Conservation (phyloP, 1,140 invertebrate species). For the Megalonaias nervosa region DNA sequence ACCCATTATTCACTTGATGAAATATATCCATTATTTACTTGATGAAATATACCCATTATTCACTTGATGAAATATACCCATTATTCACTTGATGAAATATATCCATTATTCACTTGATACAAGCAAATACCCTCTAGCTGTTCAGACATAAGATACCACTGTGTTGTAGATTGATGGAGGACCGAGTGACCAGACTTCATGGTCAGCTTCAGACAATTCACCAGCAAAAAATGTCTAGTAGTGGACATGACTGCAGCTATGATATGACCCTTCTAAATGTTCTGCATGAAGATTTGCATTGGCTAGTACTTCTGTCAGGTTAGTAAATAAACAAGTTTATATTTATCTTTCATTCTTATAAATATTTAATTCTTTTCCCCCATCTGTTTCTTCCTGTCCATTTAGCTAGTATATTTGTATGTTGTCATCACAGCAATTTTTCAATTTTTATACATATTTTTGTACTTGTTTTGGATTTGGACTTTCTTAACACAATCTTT, state of each 20-base stretch:
- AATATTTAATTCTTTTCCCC: not conserved
- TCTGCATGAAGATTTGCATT: constrained; percentile 87
- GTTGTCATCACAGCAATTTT: not conserved
- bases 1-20: no score
- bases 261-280: constrained; percentile 64
- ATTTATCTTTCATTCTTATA: not conserved
- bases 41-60: no score
- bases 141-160: not conserved
- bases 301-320: constrained; percentile 87
- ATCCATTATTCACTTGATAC: no score
- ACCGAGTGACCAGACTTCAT: constrained; percentile 77
- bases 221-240: constrained; percentile 68
- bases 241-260: constrained; percentile 68
- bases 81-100: no score
- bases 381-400: not conserved
- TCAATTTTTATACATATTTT: no score
- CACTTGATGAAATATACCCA: no score
- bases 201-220: constrained; percentile 77
- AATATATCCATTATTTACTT: no score
- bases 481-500: no score
- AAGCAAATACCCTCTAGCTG: no score
- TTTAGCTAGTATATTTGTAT: not conserved
- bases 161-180: constrained; percentile 76
- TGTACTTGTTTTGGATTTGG: no score
- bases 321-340: constrained; percentile 20